Percentiles rank a stretch among this genome's conserved stretches.
Conservation (phyloP, 1,140 invertebrate species). For the Trigoniulus corallinus region DNA sequence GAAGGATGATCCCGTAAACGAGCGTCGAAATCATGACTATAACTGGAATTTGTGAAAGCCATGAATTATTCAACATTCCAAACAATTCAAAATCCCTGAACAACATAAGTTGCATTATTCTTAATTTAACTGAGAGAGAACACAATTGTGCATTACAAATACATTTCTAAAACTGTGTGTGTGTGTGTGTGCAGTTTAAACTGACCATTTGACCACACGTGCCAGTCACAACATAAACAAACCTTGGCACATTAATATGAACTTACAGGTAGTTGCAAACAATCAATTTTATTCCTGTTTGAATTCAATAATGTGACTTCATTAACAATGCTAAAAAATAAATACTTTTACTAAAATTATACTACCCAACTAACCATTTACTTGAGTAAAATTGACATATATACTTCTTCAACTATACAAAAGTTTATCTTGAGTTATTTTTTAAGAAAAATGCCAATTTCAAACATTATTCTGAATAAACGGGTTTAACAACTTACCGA, state of each 20-base stretch:
- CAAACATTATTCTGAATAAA: background rate
- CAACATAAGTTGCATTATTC: background rate
- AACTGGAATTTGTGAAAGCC: background rate
- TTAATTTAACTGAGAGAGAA: background rate
- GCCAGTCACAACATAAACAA: background rate
- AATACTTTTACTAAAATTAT: too few species aligned
- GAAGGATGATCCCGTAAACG: background rate
- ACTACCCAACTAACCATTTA: background rate
- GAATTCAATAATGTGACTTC: too few species aligned
- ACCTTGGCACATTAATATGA: background rate
- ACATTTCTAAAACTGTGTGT: background rate
- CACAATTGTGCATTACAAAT: background rate
- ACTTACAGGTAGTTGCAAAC: background rate
- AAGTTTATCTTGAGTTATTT: background rate
- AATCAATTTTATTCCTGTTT: background rate
- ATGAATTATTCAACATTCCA: background rate
- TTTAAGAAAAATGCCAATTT: background rate
- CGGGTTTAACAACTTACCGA: background rate
- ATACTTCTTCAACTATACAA: background rate
- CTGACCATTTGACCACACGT: background rate
- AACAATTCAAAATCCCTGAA: background rate
- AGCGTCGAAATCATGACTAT: background rate
- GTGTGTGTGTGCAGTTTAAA: background rate
- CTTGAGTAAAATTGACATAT: background rate
- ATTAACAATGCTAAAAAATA: too few species aligned